Base-by-base conservation (phyloP, 2,797 vertebrate species). In the Iguana delicatissima region DNA sequence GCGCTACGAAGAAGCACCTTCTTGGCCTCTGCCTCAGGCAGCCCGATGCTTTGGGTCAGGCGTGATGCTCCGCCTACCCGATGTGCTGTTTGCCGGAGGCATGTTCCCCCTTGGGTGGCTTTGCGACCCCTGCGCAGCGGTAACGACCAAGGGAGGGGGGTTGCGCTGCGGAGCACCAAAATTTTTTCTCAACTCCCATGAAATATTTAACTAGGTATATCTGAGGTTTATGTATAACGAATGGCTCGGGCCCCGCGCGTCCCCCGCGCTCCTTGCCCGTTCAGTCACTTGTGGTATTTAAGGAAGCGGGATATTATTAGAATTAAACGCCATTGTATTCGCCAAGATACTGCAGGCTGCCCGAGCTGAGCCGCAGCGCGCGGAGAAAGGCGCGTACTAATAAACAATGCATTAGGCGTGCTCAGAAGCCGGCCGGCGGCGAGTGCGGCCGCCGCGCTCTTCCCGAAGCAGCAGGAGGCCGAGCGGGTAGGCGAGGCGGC, bases 291-390 rank as follows among this genome's bases (percentile, higher is more conserved):
- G 94, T 82, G 93, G 95, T 93, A 91, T 94, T 95, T 94, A 94
- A 95, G 92, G 90, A 95, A 96, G 91, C 74, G 24, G 93, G 93
- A 92, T 94, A 95, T 81, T 52, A 64, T 84, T 84, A 35, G 38
- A 42, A 73, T 96, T 96, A 96, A 96, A 93, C 93, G 92, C 92
- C 94, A 89, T 91, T 95, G 94, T 94, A 95, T 95, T 95, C 95
- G 90, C 94, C 86, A 87, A 94, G 89, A 93, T 64, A 0, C 80
- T 6, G 24, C 57, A 77, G 80, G 69, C 94, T 92, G 91, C 92
- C 89, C 94, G 94, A 95, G 18, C 91, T 92, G 94, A 92, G 95
- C 93, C 91, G 92, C 92, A 91, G 92, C 90, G 91, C 92, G 93
- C 29, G 3, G 93, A 67, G 93, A 91, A 92, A 89, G 52, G 94